A percentile compares a stretch with the other conserved stretches of the same genome.
These are phyloP conservation scores for Oreocharis arfaki DNA, from an alignment of 2,113 vertebrate genomes.

Conservation along the genomic window DNA sequence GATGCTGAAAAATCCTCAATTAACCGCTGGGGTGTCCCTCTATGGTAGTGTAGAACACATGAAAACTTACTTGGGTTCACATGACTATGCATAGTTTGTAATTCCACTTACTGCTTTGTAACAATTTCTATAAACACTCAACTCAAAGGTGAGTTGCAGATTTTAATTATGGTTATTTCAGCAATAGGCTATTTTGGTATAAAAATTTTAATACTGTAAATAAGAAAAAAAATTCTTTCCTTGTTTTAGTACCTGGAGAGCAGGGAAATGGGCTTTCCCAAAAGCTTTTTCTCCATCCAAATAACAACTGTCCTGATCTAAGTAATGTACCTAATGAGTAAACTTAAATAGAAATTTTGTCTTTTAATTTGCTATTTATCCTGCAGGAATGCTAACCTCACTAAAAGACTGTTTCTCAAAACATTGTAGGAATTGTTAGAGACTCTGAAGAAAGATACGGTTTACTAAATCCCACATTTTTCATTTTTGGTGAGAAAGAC, in stretches of 20 bases:
- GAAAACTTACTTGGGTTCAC: neutral
- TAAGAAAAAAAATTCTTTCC: neutral
- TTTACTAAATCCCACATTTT: slow-evolving; percentile 85
- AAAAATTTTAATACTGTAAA: neutral
- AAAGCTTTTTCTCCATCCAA: neutral
- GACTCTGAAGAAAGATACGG: slow-evolving; percentile 77
- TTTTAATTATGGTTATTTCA: neutral
- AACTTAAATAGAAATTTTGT: neutral
- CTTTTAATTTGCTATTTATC: neutral
- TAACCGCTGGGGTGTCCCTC: slow-evolving; percentile 84
- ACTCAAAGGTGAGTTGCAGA: neutral
- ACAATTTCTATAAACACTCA: neutral
- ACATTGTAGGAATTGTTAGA: slow-evolving; percentile 79
- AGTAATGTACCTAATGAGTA: neutral
- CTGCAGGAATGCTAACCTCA: neutral
- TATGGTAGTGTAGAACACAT: slow-evolving; percentile 78
- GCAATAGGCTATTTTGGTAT: neutral
- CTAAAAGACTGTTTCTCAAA: slow-evolving; percentile 9
- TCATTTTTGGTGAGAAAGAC: slow-evolving; percentile 91
- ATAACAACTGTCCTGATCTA: neutral
- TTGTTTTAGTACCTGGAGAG: neutral
- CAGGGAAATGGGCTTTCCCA: neutral
- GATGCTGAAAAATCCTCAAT: slow-evolving; percentile 78
- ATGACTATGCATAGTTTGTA: neutral
- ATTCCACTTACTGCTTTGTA: neutral